Base-by-base conservation (phyloP, 2,113 vertebrate genomes). In the Dendropsophus ebraccatus region DNA sequence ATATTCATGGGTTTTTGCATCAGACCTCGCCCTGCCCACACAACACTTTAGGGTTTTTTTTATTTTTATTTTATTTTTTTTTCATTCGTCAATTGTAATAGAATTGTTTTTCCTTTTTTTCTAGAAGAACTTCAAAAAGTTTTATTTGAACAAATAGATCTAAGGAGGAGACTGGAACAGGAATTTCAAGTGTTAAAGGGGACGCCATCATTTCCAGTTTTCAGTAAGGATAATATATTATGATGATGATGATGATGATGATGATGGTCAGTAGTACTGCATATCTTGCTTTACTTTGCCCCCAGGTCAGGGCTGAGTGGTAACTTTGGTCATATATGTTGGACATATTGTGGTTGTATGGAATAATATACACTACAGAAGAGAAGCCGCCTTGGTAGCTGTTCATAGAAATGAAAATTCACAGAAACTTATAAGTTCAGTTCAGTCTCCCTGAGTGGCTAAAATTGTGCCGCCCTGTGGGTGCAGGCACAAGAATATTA, bases 121-220 rank as follows among this genome's bases (percentile, higher is more conserved):
- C 50, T 30, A 99, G 98, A 99, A 92, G 97, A 99, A 87, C 97
- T 99, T 87, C 98, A 99, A 94, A 99, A 99, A 93, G 97, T 99
- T 92, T 94, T 99, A 81, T 95, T 99, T 88, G 97, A 99, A 89
- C 98, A 99, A 92, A 99, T 99, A 0, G 97, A 99, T 92, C 94
- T 99, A 88, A 94, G 97, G 87, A 96, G 97, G 91, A 94, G 97
- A 89, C 93, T 99, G 86, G 98, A 99, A 78, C 97, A 99, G 90
- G 98, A 99, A 88, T 99, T 99, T 88, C 97, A 99, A 19, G 96
- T 96, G 87, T 93, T 99, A 84, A 99, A 99, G 94, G 98, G 98
- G 90, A 97, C 94, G 3, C 90, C 97, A 0, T 94, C 97, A 8
- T 99, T 99, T 88, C 97, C 98, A 16, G 97, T 99, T 78, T 99